Conservation (phyloP, 2,797 vertebrate species). For the Cyclopterus lumpus region DNA sequence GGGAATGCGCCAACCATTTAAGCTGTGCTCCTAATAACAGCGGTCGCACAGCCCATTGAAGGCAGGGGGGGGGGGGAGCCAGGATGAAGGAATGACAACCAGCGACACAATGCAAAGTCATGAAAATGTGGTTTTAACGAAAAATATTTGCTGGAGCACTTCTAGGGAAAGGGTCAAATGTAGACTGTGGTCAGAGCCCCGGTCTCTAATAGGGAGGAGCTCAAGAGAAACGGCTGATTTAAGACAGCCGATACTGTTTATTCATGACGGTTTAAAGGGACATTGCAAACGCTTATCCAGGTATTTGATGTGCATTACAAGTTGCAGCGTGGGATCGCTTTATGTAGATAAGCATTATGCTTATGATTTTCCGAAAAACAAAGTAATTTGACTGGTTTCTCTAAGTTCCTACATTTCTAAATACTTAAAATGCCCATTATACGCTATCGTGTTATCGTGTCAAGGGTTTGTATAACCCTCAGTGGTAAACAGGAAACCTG, state of each 20-base stretch:
- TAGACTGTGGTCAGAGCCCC: not conserved
- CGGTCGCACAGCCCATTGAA: constrained; percentile 27
- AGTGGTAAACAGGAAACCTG: not conserved
- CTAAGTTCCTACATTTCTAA: not conserved
- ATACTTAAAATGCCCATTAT: not conserved
- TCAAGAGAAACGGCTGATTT: not conserved
- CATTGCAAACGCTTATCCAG: not conserved
- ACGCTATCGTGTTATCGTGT: not conserved
- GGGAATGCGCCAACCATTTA: constrained; percentile 72
- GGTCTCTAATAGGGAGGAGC: not conserved
- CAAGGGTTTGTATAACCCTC: not conserved
- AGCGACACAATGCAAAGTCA: not conserved
- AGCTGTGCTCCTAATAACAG: constrained; percentile 70
- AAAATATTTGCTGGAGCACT: not conserved
- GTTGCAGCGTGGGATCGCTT: not conserved
- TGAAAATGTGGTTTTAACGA: constrained; percentile 3
- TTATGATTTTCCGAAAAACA: not conserved
- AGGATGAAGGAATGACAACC: constrained; percentile 10
- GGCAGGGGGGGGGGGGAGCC: constrained; percentile 8
- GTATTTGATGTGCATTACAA: not conserved
- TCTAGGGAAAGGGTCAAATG: not conserved
- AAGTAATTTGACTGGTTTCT: not conserved
- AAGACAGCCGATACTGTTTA: not conserved
- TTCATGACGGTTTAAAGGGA: not conserved
- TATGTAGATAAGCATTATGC: not conserved